These are phyloP conservation scores for Rhinoraja longicauda DNA, from an alignment of 2,797 vertebrate genomes.

Conservation along the genomic window DNA sequence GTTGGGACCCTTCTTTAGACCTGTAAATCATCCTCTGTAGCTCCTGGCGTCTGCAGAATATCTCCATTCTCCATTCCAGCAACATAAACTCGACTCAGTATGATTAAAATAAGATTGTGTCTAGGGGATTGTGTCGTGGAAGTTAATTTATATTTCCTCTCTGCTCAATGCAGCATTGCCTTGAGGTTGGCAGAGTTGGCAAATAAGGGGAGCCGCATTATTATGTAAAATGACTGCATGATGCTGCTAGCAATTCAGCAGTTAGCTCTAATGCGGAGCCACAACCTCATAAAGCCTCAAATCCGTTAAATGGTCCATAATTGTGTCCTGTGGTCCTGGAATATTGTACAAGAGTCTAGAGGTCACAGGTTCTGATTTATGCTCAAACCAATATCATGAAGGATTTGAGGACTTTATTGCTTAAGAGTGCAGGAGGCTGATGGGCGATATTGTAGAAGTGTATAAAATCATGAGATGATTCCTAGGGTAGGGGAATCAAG, in stretches of 20 bases:
- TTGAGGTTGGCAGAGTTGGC: neutral
- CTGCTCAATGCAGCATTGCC: neutral
- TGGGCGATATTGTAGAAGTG: no score
- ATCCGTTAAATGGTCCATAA: slow-evolving; percentile 1
- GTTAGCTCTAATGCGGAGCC: neutral
- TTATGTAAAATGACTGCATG: neutral
- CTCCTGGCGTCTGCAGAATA: no score
- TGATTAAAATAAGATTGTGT: neutral
- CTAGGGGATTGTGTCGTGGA: neutral
- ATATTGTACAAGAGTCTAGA: neutral
- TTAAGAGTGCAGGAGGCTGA: no score
- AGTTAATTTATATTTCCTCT: slow-evolving; percentile 9
- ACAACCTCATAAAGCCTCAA: neutral
- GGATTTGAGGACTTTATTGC: no score
- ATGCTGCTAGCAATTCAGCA: neutral
- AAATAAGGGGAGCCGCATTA: neutral
- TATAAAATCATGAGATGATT: no score
- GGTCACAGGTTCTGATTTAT: neutral
- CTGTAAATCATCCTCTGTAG: no score
- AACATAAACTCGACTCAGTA: neutral
- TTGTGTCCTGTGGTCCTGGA: slow-evolving; percentile 8
- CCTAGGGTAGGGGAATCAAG: no score
- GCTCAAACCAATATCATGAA: slow-evolving; percentile 14
- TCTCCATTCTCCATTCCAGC: neutral
- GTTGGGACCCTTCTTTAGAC: no score